Evolutionary conservation across 2,888 invertebrate genomes (phyloP).

Genomic region (Drosophila ustulata): DNA sequence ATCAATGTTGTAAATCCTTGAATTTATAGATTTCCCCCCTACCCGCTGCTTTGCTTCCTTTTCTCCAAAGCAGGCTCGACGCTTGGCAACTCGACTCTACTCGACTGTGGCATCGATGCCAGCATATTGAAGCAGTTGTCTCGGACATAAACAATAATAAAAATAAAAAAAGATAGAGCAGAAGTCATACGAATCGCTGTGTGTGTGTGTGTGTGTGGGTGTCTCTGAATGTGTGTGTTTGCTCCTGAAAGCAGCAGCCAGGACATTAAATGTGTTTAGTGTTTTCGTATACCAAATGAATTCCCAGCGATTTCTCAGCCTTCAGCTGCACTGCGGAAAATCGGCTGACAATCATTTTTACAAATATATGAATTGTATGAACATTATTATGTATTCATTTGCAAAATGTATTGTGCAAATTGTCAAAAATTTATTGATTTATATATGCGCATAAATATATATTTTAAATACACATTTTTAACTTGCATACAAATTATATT

Average conservation of each 20-base stretch:
- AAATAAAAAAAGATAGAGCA: slow-evolving; percentile 36
- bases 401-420: no score
- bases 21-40: slow-evolving; percentile 67
- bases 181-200: slow-evolving; percentile 15
- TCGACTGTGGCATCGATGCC: slow-evolving; percentile 35
- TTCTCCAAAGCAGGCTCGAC: not conserved
- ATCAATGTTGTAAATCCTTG: slow-evolving; percentile 67
- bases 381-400: not conserved
- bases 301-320: not conserved
- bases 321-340: slow-evolving; percentile 13
- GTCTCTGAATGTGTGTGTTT: slow-evolving; percentile 16
- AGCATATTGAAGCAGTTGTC: slow-evolving; percentile 48
- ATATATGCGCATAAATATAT: no score
- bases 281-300: not conserved
- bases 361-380: not conserved
- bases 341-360: no score
- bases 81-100: not conserved
- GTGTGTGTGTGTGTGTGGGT: not conserved
- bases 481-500: no score
- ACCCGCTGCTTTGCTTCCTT: not conserved
- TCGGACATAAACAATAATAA: slow-evolving; percentile 68
- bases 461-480: no score
- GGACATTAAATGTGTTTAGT: slow-evolving; percentile 17
- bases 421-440: no score
- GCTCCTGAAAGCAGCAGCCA: slow-evolving; percentile 9